phyloP scores from a whole-genome alignment of 1,140 invertebrate genomes.

The Heliconius eleuchia region DNA sequence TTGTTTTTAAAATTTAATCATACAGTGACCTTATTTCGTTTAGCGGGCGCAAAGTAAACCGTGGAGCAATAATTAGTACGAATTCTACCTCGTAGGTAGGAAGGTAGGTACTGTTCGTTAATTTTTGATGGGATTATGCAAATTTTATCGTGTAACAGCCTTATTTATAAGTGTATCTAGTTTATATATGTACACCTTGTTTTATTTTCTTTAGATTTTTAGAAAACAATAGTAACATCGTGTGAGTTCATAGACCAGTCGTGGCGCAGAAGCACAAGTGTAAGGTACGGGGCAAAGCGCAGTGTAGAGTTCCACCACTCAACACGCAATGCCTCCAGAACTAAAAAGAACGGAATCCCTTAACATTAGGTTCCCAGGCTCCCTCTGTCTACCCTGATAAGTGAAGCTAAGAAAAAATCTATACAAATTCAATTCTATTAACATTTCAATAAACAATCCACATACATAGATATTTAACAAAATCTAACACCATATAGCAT shows the following conservation, averaged over 20 bases:
- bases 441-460: not conserved
- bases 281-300: no score
- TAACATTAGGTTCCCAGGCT: no score
- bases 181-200: no score
- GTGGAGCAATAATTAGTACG: slow-evolving; percentile 43
- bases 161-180: not conserved
- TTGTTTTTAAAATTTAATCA: slow-evolving; percentile 53
- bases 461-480: not conserved
- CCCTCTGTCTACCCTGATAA: no score
- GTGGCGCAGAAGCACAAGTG: no score
- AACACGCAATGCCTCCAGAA: no score
- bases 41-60: slow-evolving; percentile 43
- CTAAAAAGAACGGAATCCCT: no score
- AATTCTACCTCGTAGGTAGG: slow-evolving; percentile 29
- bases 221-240: no score
- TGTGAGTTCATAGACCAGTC: no score
- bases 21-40: slow-evolving; percentile 49
- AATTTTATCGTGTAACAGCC: slow-evolving; percentile 35
- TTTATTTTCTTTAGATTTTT: no score
- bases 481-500: not conserved
- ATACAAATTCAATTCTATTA: not conserved
- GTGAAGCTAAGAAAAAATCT: no score
- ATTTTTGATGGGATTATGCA: slow-evolving; percentile 41
- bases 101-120: slow-evolving; percentile 33
- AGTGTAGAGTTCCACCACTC: no score